These are phyloP conservation scores for Plodia interpunctella DNA, from an alignment of 1,140 invertebrate genomes.

Conservation along the genomic window DNA sequence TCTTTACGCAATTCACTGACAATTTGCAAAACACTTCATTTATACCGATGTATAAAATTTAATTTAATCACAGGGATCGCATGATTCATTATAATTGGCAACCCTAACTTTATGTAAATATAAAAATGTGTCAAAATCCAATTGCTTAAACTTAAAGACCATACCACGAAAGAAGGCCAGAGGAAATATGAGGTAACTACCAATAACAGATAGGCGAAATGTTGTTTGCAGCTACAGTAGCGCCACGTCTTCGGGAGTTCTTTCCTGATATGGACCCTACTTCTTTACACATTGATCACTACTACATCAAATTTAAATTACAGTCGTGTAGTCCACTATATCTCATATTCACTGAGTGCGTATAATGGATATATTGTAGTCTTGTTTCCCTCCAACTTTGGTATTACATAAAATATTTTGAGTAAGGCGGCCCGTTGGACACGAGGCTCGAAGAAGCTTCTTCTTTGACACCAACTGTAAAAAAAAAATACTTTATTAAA, in stretches of 20 bases:
- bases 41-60: background rate
- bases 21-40: background rate
- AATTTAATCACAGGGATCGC: background rate
- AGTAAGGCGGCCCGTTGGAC: conserved; percentile 50
- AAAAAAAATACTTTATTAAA: conserved; percentile 10
- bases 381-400: conserved; percentile 31
- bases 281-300: conserved; percentile 30
- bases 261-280: too few species aligned
- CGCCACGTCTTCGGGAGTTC: too few species aligned
- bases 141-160: conserved; percentile 7
- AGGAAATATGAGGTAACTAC: too few species aligned
- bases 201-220: too few species aligned
- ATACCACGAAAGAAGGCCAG: too few species aligned
- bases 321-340: conserved; percentile 9
- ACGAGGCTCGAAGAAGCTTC: conserved; percentile 47
- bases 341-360: conserved; percentile 15
- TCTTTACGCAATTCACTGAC: too few species aligned
- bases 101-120: background rate
- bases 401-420: conserved; percentile 60
- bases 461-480: conserved; percentile 60
- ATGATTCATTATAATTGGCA: background rate
- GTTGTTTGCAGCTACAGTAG: too few species aligned
- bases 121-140: conserved; percentile 7
- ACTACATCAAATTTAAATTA: conserved; percentile 24
- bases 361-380: conserved; percentile 21